Evolutionary conservation across 2,888 invertebrate genomes (phyloP).

Genomic region (Corythucha ciliata): DNA sequence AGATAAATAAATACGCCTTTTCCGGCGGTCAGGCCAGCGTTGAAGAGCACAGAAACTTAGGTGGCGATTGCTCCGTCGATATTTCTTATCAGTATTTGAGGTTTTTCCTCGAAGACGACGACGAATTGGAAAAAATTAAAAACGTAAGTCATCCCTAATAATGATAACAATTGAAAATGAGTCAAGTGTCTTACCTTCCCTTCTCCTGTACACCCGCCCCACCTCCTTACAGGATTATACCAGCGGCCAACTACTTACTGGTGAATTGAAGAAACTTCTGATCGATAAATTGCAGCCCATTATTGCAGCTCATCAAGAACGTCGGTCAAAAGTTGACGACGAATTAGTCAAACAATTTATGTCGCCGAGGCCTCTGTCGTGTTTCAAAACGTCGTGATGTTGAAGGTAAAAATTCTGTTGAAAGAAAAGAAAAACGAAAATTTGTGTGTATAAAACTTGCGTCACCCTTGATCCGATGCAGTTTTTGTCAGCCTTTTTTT

Average conservation of each 20-base stretch:
- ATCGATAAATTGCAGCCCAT: constrained; percentile 71
- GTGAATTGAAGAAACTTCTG: constrained; percentile 85
- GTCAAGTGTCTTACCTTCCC: neutral
- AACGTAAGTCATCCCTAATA: constrained; percentile 42
- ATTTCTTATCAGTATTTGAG: constrained; percentile 88
- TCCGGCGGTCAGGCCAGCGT: constrained; percentile 90
- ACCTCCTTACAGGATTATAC: constrained; percentile 57
- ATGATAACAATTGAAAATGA: neutral
- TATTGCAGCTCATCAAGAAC: constrained; percentile 71
- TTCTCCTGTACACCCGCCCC: too few species aligned
- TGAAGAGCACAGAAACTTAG: constrained; percentile 80
- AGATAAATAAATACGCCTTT: constrained; percentile 86
- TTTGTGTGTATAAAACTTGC: too few species aligned
- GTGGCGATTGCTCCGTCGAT: constrained; percentile 95
- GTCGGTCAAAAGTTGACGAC: constrained; percentile 71
- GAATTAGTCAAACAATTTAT: constrained; percentile 75
- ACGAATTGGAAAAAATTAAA: constrained; percentile 62
- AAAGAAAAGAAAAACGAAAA: too few species aligned
- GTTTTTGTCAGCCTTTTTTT: too few species aligned
- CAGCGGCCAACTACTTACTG: constrained; percentile 82
- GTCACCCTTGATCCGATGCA: too few species aligned
- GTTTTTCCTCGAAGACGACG: constrained; percentile 93
- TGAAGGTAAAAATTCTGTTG: too few species aligned
- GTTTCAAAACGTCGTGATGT: too few species aligned
- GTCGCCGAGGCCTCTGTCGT: constrained; percentile 71